Conservation (phyloP, 2,113 vertebrate genomes). For the Tichodroma muraria region DNA sequence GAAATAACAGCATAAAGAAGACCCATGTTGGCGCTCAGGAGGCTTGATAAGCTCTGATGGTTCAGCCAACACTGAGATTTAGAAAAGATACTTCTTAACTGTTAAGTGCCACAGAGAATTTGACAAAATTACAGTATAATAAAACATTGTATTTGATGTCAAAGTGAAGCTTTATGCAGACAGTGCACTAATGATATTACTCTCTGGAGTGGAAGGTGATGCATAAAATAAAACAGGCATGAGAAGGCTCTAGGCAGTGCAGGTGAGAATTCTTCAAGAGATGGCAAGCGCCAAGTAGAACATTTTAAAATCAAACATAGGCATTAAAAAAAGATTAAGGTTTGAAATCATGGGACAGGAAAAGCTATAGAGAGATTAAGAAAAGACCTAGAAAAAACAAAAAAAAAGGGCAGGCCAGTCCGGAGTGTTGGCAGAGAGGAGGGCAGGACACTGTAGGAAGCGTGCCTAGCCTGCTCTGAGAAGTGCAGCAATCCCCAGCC, state of each 20-base stretch:
- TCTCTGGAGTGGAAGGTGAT: neutral
- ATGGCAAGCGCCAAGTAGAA: neutral
- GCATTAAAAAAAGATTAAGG: neutral
- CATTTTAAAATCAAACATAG: neutral
- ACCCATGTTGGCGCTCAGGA: neutral
- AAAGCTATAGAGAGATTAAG: neutral
- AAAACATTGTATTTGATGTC: neutral
- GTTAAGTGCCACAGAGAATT: neutral
- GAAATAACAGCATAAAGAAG: neutral
- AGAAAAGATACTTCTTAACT: neutral
- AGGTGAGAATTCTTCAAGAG: neutral
- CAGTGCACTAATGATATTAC: neutral
- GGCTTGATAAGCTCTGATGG: neutral
- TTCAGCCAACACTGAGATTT: neutral
- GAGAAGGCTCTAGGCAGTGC: neutral
- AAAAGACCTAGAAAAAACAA: neutral
- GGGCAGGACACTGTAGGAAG: rapidly evolving
- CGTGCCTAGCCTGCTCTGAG: rapidly evolving
- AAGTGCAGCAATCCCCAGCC: neutral
- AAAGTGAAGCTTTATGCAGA: neutral
- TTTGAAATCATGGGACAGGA: neutral
- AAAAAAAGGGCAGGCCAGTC: neutral
- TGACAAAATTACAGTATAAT: neutral
- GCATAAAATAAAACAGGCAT: neutral
- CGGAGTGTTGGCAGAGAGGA: neutral